A percentile compares a stretch with the other conserved stretches of the same genome.
Conservation (phyloP, 1,140 invertebrate genomes). For the Brachystomella parvula region DNA sequence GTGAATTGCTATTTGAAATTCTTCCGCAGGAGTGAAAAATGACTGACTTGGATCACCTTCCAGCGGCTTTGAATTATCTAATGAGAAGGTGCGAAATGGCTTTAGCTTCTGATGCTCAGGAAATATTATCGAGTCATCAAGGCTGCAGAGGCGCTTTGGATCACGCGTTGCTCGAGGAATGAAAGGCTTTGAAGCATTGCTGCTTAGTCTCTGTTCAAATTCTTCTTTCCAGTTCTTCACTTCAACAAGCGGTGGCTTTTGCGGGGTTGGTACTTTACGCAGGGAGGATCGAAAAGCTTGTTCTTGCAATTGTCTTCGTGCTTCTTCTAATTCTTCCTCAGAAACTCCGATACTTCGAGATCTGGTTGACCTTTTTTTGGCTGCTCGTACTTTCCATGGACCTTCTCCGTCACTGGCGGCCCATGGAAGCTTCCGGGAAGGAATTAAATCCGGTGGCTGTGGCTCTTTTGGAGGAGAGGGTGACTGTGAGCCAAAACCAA, state of each 20-base stretch:
- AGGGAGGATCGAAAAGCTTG: conserved; percentile 21
- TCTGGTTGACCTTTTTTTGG: conserved; percentile 48
- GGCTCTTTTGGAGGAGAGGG: conserved; percentile 9
- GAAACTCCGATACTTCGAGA: conserved; percentile 74
- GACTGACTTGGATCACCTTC: conserved; percentile 41
- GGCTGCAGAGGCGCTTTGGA: neutral
- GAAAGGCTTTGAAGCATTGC: conserved; percentile 5
- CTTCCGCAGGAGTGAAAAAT: conserved; percentile 43
- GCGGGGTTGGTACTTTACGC: neutral
- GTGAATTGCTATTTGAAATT: conserved; percentile 45
- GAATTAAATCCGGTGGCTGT: conserved; percentile 16
- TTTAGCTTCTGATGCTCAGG: conserved; percentile 17
- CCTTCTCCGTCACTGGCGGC: neutral
- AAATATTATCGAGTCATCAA: conserved; percentile 2
- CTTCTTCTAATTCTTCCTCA: conserved; percentile 64
- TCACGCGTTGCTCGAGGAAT: neutral
- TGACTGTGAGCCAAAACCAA: neutral
- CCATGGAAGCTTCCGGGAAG: conserved; percentile 2
- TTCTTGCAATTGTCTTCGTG: conserved; percentile 56
- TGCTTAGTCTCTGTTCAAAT: conserved; percentile 12
- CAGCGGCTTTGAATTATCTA: conserved; percentile 19
- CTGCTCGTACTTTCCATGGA: conserved; percentile 40
- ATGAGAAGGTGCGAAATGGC: conserved; percentile 27
- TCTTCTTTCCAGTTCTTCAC: conserved; percentile 12
- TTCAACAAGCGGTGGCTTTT: neutral